phyloP scores from a whole-genome alignment of 2,113 vertebrate genomes.

The Tinamus guttatus region DNA sequence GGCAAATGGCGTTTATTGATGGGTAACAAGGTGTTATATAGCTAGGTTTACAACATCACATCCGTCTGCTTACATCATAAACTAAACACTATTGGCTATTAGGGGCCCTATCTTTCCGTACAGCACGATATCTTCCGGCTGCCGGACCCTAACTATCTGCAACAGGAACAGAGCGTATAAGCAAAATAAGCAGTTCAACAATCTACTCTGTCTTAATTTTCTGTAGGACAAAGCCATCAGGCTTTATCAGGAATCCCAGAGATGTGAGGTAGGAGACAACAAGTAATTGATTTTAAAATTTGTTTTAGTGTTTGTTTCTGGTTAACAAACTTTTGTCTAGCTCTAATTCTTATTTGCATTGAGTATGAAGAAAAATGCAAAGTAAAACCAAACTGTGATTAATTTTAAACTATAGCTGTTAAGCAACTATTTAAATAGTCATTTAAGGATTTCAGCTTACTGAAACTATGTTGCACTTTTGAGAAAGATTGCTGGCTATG shows the following conservation, averaged over 20 bases:
- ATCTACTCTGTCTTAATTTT: fast-evolving
- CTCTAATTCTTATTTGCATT: not conserved
- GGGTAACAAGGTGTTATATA: too few relatives aligned
- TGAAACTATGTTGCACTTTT: too few relatives aligned
- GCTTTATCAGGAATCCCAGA: not conserved
- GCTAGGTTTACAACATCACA: too few relatives aligned
- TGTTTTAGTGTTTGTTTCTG: not conserved
- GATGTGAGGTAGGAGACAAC: not conserved
- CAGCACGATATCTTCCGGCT: too few relatives aligned
- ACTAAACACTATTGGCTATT: too few relatives aligned
- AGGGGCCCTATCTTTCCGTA: too few relatives aligned
- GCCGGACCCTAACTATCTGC: too few relatives aligned
- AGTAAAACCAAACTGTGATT: not conserved
- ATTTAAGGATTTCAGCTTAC: not conserved
- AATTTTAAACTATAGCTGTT: not conserved
- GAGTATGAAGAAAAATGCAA: not conserved
- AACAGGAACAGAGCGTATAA: not conserved
- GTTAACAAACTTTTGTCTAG: not conserved
- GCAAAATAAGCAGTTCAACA: not conserved
- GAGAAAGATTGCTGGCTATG: too few relatives aligned
- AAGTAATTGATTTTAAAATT: fast-evolving
- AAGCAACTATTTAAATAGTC: not conserved
- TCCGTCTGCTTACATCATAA: too few relatives aligned
- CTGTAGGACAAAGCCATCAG: not conserved
- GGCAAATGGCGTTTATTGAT: too few relatives aligned